phyloP scores from a whole-genome alignment of 2,797 vertebrate genomes.

The Enteromius treurensis region DNA sequence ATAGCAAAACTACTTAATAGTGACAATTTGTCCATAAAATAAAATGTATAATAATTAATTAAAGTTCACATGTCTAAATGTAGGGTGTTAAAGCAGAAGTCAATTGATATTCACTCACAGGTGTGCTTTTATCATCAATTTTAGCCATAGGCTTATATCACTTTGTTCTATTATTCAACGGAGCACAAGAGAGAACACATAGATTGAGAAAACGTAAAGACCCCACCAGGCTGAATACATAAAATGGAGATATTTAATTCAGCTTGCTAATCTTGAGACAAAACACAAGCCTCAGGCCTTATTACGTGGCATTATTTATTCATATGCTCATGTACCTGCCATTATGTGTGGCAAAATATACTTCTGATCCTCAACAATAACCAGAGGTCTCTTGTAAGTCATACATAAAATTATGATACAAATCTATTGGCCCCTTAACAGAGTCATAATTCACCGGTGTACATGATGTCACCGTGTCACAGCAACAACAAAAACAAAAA shows the following conservation, averaged over 20 bases:
- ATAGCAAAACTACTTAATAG: background rate
- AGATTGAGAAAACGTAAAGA: conserved; percentile 64
- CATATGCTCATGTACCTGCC: conserved; percentile 74
- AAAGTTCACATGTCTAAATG: background rate
- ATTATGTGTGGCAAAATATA: conserved; percentile 68
- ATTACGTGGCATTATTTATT: conserved; percentile 73
- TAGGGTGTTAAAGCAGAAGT: background rate
- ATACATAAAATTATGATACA: conserved; percentile 62
- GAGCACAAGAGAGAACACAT: conserved; percentile 67
- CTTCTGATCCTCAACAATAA: conserved; percentile 58
- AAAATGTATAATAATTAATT: background rate
- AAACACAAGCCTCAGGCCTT: conserved; percentile 67
- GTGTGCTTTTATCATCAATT: conserved; percentile 14
- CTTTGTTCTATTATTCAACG: conserved; percentile 60
- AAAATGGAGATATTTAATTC: conserved; percentile 73
- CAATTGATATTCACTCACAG: background rate
- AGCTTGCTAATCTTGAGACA: conserved; percentile 76
- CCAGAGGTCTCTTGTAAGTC: conserved; percentile 62
- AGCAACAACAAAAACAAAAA: conserved; percentile 42
- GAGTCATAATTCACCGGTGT: conserved; percentile 69
- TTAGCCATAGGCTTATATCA: conserved; percentile 44
- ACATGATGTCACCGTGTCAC: conserved; percentile 34
- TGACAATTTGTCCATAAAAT: background rate
- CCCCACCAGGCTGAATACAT: conserved; percentile 68
- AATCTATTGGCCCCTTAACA: conserved; percentile 64